Conservation (phyloP, 2,113 vertebrate genomes). For the Hemiprocne comata region DNA sequence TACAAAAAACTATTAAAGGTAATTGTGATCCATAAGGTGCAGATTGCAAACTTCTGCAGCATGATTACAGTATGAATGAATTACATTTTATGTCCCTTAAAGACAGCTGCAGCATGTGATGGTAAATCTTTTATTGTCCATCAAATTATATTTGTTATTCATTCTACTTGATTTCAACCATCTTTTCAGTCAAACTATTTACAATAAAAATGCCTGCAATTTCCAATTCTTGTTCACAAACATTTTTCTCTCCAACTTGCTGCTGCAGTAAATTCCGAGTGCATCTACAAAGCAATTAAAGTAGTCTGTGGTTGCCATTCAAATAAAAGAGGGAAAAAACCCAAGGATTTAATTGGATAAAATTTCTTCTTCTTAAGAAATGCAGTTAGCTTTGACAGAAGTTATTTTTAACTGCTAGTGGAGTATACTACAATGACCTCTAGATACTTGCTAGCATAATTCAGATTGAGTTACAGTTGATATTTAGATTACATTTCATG, state of each 20-base stretch:
- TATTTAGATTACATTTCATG: slow-evolving; percentile 53
- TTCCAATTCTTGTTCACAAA: slow-evolving; percentile 69
- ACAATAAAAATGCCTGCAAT: slow-evolving; percentile 80
- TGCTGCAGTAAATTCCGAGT: slow-evolving; percentile 72
- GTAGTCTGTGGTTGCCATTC: slow-evolving; percentile 70
- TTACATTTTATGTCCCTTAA: slow-evolving; percentile 82
- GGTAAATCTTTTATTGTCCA: slow-evolving; percentile 78
- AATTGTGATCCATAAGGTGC: slow-evolving; percentile 93
- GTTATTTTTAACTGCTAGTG: slow-evolving; percentile 64
- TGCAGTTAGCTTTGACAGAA: slow-evolving; percentile 57
- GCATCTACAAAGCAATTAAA: slow-evolving; percentile 70
- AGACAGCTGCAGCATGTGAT: slow-evolving; percentile 82
- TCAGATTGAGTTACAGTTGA: slow-evolving; percentile 54
- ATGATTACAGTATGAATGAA: slow-evolving; percentile 86
- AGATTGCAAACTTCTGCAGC: slow-evolving; percentile 88
- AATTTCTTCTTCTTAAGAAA: slow-evolving; percentile 56
- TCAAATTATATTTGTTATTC: slow-evolving; percentile 69
- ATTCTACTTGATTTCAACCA: slow-evolving; percentile 79
- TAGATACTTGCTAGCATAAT: slow-evolving; percentile 39
- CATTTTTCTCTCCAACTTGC: slow-evolving; percentile 66
- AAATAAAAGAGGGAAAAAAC: slow-evolving; percentile 54
- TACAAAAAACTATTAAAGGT: slow-evolving; percentile 83
- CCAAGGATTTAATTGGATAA: slow-evolving; percentile 23
- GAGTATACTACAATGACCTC: slow-evolving; percentile 66
- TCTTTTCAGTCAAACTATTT: slow-evolving; percentile 74